A percentile compares a stretch with the other conserved stretches of the same genome.
These are phyloP conservation scores for Heliconius congener DNA, from an alignment of 1,140 invertebrate genomes.

Conservation along the genomic window DNA sequence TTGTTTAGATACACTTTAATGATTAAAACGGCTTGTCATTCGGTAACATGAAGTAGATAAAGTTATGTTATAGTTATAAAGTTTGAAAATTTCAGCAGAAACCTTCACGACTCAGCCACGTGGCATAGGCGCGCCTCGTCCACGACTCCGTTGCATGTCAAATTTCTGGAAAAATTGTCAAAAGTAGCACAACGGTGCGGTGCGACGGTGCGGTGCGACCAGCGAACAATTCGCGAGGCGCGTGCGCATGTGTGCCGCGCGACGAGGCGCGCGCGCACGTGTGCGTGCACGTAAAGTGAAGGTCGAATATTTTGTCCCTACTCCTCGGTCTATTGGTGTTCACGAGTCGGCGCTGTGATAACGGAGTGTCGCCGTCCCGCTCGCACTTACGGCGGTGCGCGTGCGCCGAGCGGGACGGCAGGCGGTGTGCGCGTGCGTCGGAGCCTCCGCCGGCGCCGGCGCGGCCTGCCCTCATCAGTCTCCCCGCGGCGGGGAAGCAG, in stretches of 20 bases:
- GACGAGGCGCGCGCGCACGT: conserved; percentile 56
- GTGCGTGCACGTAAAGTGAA: conserved; percentile 77
- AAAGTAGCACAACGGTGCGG: conserved; percentile 72
- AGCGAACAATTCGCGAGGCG: conserved; percentile 71
- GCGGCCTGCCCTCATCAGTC: conserved; percentile 78
- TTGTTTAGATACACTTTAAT: neutral
- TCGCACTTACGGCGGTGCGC: conserved; percentile 48
- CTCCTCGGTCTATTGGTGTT: conserved; percentile 80
- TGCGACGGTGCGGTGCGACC: conserved; percentile 51
- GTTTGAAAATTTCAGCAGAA: neutral
- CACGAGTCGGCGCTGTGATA: conserved; percentile 75
- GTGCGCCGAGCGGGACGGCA: conserved; percentile 57
- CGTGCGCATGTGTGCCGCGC: conserved; percentile 58
- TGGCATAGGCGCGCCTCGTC: conserved; percentile 60
- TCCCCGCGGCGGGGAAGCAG: conserved; percentile 76
- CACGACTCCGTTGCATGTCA: conserved; percentile 73
- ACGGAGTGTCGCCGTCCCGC: conserved; percentile 67
- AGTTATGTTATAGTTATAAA: neutral
- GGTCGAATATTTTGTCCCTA: conserved; percentile 81
- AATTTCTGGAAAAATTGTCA: conserved; percentile 80
- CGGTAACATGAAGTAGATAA: neutral
- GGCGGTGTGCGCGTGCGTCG: conserved; percentile 67
- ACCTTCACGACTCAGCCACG: conserved; percentile 48
- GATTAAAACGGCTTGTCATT: neutral
- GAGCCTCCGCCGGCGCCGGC: conserved; percentile 73